Conservation (phyloP, 2,888 invertebrate species). For the Notocelia uddmanniana region DNA sequence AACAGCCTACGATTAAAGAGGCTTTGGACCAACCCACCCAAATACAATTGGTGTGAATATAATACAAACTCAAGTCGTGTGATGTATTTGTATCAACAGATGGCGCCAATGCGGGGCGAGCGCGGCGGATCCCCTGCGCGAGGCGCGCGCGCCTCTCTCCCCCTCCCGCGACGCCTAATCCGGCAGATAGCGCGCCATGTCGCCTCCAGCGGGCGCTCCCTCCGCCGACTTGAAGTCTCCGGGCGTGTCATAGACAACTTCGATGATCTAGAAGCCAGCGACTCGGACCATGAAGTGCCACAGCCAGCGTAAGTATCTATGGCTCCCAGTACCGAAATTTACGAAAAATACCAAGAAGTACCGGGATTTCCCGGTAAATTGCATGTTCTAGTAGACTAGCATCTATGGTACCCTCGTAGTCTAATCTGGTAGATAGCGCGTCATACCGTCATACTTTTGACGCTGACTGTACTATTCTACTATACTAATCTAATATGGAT, state of each 20-base stretch:
- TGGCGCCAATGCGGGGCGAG: conserved; percentile 84
- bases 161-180: conserved; percentile 80
- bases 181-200: conserved; percentile 82
- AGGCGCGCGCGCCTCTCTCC: conserved; percentile 81
- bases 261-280: conserved; percentile 78
- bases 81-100: conserved; percentile 58
- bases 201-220: conserved; percentile 81
- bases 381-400: too few species aligned
- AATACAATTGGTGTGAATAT: too few species aligned
- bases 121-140: conserved; percentile 80
- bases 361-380: too few species aligned
- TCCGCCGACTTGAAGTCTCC: conserved; percentile 80
- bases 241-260: conserved; percentile 83
- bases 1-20: too few species aligned
- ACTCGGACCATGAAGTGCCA: conserved; percentile 75
- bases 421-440: background rate
- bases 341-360: too few species aligned
- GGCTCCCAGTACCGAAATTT: background rate
- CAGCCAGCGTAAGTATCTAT: conserved; percentile 73
- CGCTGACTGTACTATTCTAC: too few species aligned
- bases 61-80: too few species aligned
- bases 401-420: conserved; percentile 25
- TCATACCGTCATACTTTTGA: too few species aligned
- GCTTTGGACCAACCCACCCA: too few species aligned
- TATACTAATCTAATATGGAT: too few species aligned